A percentile compares a stretch with the other conserved stretches of the same genome.
These are phyloP conservation scores for Plagiodera versicolora DNA, from an alignment of 2,888 invertebrate genomes.

Conservation along the genomic window DNA sequence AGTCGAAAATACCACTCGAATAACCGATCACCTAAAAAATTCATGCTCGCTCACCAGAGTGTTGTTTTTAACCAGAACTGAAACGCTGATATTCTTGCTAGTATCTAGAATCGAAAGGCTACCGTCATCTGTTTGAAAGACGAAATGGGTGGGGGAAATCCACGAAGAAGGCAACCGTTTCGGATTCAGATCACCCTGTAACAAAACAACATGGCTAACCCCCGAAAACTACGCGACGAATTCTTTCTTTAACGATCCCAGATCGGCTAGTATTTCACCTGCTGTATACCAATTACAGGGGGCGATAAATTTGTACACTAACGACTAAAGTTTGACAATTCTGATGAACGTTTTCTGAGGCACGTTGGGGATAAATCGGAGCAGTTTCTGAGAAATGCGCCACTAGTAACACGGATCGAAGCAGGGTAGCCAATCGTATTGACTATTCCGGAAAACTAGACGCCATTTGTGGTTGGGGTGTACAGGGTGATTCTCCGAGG, in stretches of 20 bases:
- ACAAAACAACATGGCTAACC: constrained; percentile 11
- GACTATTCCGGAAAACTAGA: too few relatives aligned
- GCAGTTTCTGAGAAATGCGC: constrained; percentile 20
- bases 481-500: too few relatives aligned
- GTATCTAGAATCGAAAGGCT: constrained; percentile 79
- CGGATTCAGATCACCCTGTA: constrained; percentile 53
- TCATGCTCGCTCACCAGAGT: constrained; percentile 67
- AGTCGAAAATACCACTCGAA: too few relatives aligned
- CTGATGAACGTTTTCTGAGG: neutral
- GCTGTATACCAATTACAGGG: neutral
- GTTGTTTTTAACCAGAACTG: constrained; percentile 83
- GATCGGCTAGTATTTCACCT: neutral
- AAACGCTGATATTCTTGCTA: constrained; percentile 72
- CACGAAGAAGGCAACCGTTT: constrained; percentile 72
- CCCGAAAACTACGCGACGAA: too few relatives aligned
- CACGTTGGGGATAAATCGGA: constrained; percentile 15
- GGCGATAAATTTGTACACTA: constrained; percentile 13
- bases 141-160: constrained; percentile 80
- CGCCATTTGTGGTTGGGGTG: too few relatives aligned
- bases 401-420: too few relatives aligned
- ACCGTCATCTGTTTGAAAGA: constrained; percentile 86
- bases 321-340: constrained; percentile 18
- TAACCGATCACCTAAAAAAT: too few relatives aligned
- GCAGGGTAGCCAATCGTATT: too few relatives aligned
- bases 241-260: too few relatives aligned